Percentiles rank a stretch among this genome's conserved stretches.
These are phyloP conservation scores for Pangasianodon hypophthalmus DNA, from an alignment of 2,113 vertebrate species.

Conservation along the genomic window DNA sequence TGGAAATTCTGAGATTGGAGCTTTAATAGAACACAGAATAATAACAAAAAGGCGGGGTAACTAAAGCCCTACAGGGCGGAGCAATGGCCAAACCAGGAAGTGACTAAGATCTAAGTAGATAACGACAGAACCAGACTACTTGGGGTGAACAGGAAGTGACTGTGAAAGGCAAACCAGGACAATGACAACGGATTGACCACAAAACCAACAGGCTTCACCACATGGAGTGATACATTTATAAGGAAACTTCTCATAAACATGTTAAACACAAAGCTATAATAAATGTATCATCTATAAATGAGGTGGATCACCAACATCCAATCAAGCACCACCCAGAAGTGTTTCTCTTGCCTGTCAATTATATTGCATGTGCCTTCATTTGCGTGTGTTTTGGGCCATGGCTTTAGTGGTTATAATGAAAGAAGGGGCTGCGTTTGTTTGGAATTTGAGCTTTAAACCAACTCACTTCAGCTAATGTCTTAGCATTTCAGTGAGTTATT, in stretches of 20 bases:
- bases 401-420: background rate
- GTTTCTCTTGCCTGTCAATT: background rate
- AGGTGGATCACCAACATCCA: background rate
- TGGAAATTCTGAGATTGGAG: background rate
- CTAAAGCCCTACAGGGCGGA: background rate
- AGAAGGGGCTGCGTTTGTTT: background rate
- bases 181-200: background rate
- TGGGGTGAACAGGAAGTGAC: background rate
- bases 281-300: background rate
- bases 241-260: background rate
- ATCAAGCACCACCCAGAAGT: background rate
- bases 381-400: background rate
- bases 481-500: conserved; percentile 51
- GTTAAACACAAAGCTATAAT: background rate
- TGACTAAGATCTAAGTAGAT: background rate
- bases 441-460: background rate
- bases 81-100: background rate
- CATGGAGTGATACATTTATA: background rate
- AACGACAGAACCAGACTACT: background rate
- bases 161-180: background rate
- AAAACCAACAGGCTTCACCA: background rate
- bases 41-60: background rate
- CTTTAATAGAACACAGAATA: background rate
- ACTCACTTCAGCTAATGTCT: conserved; percentile 14
- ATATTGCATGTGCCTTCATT: background rate